phyloP scores from a whole-genome alignment of 2,888 invertebrate genomes.

The Copidosoma aretas region DNA sequence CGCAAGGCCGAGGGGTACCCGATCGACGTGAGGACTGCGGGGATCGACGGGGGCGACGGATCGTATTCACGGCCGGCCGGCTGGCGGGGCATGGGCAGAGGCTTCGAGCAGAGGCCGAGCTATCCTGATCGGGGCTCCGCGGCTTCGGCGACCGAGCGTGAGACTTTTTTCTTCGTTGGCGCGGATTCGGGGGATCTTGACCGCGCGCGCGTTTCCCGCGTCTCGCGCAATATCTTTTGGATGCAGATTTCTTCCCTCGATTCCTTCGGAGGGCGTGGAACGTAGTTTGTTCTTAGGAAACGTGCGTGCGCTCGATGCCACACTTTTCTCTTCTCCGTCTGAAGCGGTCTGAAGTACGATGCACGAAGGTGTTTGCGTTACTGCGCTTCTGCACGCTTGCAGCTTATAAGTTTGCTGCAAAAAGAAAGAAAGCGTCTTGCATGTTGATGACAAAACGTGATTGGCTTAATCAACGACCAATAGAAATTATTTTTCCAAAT shows the following conservation, averaged over 20 bases:
- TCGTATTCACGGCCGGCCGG: conserved; percentile 37
- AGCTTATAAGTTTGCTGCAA: conserved; percentile 25
- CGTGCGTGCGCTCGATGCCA: too few species aligned
- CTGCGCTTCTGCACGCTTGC: conserved; percentile 28
- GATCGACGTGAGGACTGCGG: background rate
- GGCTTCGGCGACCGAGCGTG: conserved; percentile 9
- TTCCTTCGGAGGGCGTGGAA: too few species aligned
- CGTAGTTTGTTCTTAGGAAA: too few species aligned
- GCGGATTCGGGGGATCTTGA: too few species aligned
- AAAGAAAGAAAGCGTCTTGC: conserved; percentile 13
- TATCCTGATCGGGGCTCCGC: conserved; percentile 10
- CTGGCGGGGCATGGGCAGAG: conserved; percentile 41
- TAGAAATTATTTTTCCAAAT: background rate
- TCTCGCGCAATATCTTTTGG: too few species aligned
- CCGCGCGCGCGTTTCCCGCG: too few species aligned
- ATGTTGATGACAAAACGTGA: conserved; percentile 14
- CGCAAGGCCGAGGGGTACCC: conserved; percentile 6
- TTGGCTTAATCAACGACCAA: background rate
- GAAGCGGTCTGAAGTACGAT: too few species aligned
- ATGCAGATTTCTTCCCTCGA: too few species aligned
- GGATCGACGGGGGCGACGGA: conserved; percentile 34
- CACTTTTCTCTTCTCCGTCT: too few species aligned
- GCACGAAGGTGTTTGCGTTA: conserved; percentile 31
- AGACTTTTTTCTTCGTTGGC: too few species aligned
- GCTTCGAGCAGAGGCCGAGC: conserved; percentile 34